Percentiles rank a stretch among this genome's conserved stretches.
phyloP scores from a whole-genome alignment of 2,888 invertebrate species.

The Stenotaenia linearis region DNA sequence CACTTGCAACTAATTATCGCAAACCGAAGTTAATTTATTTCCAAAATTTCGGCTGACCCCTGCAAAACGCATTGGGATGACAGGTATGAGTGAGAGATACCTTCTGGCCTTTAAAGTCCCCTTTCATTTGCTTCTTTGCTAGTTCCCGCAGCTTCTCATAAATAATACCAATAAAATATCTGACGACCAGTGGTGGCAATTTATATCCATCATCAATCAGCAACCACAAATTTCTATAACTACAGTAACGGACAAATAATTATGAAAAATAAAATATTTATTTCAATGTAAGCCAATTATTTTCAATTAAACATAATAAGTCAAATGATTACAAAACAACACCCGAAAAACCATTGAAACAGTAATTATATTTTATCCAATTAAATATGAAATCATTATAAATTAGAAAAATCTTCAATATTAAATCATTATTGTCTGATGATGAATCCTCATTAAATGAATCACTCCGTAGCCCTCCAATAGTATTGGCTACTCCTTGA shows the following conservation, averaged over 20 bases:
- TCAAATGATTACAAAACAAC: too few relatives aligned
- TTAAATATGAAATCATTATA: too few relatives aligned
- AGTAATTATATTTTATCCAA: too few relatives aligned
- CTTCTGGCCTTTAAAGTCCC: constrained; percentile 26
- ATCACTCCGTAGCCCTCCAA: too few relatives aligned
- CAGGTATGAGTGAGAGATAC: constrained; percentile 23
- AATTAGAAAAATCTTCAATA: too few relatives aligned
- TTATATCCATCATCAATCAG: constrained; percentile 20
- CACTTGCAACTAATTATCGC: neutral
- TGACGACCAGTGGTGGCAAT: constrained; percentile 6
- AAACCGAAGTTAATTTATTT: constrained; percentile 2
- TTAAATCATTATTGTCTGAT: too few relatives aligned
- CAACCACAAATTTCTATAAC: neutral
- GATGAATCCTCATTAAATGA: too few relatives aligned
- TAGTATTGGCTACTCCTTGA: too few relatives aligned
- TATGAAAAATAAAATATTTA: neutral
- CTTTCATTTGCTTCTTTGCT: constrained; percentile 24
- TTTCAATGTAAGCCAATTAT: neutral
- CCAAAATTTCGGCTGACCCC: neutral
- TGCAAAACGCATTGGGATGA: neutral
- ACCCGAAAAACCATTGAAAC: too few relatives aligned
- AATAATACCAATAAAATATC: constrained; percentile 22
- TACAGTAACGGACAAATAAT: neutral
- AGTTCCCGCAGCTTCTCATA: constrained; percentile 26
- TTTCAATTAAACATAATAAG: neutral